phyloP scores from a whole-genome alignment of 1,140 invertebrate genomes.

The Rhynchophorus ferrugineus region DNA sequence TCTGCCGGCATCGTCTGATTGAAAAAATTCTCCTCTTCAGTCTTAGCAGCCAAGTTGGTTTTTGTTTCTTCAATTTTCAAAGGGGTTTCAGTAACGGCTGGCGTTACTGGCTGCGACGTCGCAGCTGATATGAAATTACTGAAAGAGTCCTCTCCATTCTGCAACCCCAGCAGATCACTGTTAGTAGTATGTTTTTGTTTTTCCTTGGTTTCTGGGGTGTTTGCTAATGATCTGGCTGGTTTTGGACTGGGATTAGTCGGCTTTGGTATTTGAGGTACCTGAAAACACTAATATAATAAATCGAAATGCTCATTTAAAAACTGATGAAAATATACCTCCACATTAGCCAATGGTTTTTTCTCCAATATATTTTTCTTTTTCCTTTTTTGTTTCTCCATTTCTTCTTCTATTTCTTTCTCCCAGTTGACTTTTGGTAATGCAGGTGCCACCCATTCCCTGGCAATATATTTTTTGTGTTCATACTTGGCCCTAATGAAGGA shows the following conservation, averaged over 20 bases:
- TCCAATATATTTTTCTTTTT: slow-evolving; percentile 57
- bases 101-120: background rate
- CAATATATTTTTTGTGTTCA: slow-evolving; percentile 97
- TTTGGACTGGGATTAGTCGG: slow-evolving; percentile 61
- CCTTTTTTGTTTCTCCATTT: slow-evolving; percentile 70
- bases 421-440: slow-evolving; percentile 73
- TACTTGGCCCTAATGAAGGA: slow-evolving; percentile 96
- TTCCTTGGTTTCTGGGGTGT: slow-evolving; percentile 36
- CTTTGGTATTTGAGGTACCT: slow-evolving; percentile 51
- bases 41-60: slow-evolving; percentile 54
- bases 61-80: slow-evolving; percentile 33
- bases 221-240: slow-evolving; percentile 49
- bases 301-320: too few species aligned
- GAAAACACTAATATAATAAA: background rate
- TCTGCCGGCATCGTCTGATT: slow-evolving; percentile 70
- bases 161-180: slow-evolving; percentile 16
- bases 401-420: slow-evolving; percentile 83
- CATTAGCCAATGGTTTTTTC: slow-evolving; percentile 43
- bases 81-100: slow-evolving; percentile 34
- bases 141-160: slow-evolving; percentile 65
- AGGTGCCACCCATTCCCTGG: slow-evolving; percentile 89
- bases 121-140: slow-evolving; percentile 63
- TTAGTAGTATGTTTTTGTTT: slow-evolving; percentile 34
- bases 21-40: slow-evolving; percentile 85
- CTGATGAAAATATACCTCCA: slow-evolving; percentile 25